Evolutionary conservation across 2,797 vertebrate species (phyloP), one percentile per base, ranked within the genome.

Genomic region (Mus caroli): DNA sequence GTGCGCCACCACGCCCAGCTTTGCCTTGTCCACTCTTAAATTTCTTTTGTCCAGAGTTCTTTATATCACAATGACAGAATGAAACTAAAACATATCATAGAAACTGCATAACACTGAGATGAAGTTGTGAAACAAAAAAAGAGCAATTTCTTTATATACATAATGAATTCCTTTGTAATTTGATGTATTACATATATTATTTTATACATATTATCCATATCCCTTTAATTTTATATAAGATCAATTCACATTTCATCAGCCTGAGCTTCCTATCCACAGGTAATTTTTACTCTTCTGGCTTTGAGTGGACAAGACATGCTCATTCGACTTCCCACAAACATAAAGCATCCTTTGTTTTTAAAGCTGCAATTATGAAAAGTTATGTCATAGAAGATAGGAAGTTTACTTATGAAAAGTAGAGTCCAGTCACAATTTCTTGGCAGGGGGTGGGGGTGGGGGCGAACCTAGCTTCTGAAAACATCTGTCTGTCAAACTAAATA

Each of bases 291-390:
- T 58, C 15, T 88, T 71, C 4, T 14, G 19, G 43, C 1, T 75
- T 46, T 20, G 60, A 88, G 87, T n/a, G 64, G 10, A 92, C n/a
- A 87, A 75, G 54, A 4, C 8, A 54, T 69, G 3, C 2, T 82
- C 78, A 11, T 54, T 60, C 4, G 43, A 84, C 69, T 54, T 85
- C 58, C 90, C 31, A 76, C 58, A 77, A 60, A 50, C 9, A 67
- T 78, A 88, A 88, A 31, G 7, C 37, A 75, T n/a, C 62, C 34
- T 96, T 78, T 91, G 9, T 69, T 90, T 84, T 64, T 88, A 94
- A 84, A 80, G 24, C 2, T 69, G 64, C 5, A 80, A 26, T 90
- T 92, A n/a, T 56, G 56, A 75, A 90, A 92, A 58, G 11, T 73
- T 46, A 78, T n/a, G 56, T 56, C 11, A 31, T 58, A 82, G 1